Base-by-base conservation (phyloP, 2,888 invertebrate species). In the Athripsodes cinereus region DNA sequence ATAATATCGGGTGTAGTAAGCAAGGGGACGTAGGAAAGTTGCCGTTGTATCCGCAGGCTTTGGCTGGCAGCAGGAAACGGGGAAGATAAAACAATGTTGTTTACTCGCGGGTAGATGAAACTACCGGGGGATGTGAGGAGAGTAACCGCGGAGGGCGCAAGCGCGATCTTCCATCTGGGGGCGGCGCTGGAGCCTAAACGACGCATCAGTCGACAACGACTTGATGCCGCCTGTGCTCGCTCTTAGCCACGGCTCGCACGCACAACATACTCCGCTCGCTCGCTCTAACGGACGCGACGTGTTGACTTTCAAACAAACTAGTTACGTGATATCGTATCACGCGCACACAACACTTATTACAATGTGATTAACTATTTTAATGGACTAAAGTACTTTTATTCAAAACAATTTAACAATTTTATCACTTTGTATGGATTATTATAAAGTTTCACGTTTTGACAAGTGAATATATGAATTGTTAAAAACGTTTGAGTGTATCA, bases 161-260 rank as follows among this genome's bases (percentile, higher is more conserved):
- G 64, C 66, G 60, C 64, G 69, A 69, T 68, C 66, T 68, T 69
- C 69, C 68, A 67, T 67, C 69, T 66, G 69, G 67, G 68, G 68
- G 68, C 66, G 66, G 62, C 66, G 67, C 66, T 69, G 69, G 55
- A 69, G 67, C 69, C 68, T 68, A 67, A 67, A 69, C 70, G 68
- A 68, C 69, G 69, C 69, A 69, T 69, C 66, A 69, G 67, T 68
- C 66, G 70, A 65, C 68, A 68, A 68, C 68, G 66, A 66, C 67
- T 67, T 66, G 67, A 47, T 20, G 20, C 47, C 47, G 47, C 47
- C 47, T 19, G 5, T 20, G 47, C 47, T 21, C 21, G 47, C 21
- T 20, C 16, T 16, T 6, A 5, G 20, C 47, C 20, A 47, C 47
- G 20, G 5, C 5, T 47, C 8, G 3, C 47, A 16, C 20, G 20